Evolutionary conservation across 2,113 vertebrate species (phyloP).

Genomic region (Rhinoderma darwinii): DNA sequence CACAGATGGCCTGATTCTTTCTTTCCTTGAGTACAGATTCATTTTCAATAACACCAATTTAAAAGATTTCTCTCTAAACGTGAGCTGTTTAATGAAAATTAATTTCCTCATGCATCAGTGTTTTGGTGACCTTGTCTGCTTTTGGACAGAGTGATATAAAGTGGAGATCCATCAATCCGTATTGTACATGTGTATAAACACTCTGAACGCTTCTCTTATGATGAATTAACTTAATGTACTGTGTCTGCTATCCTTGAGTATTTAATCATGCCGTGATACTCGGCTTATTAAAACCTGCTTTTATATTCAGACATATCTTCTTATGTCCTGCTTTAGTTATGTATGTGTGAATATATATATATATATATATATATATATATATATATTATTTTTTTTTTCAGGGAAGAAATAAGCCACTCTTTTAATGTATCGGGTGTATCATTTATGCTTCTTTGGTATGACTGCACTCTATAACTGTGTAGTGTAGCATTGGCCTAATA

Average conservation of each 20-base stretch:
- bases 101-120: constrained; percentile 28
- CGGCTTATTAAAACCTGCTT: constrained; percentile 32
- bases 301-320: constrained; percentile 20
- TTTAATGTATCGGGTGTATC: too few species aligned
- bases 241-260: constrained; percentile 31
- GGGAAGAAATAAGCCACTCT: background rate
- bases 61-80: background rate
- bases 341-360: background rate
- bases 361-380: too few species aligned
- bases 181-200: constrained; percentile 53
- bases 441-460: too few species aligned
- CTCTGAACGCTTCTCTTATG: constrained; percentile 17
- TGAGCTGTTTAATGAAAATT: constrained; percentile 10
- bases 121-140: constrained; percentile 43
- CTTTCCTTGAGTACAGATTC: background rate
- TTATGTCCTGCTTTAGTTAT: constrained; percentile 7
- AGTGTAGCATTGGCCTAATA: too few species aligned
- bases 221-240: constrained; percentile 53
- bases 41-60: constrained; percentile 12
- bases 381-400: too few species aligned
- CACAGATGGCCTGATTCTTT: background rate
- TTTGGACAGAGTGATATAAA: constrained; percentile 22
- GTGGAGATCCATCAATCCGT: constrained; percentile 14
- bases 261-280: constrained; percentile 42
- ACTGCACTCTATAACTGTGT: too few species aligned